Base-by-base conservation (phyloP, 2,113 vertebrate species). In the Myrmecophaga tridactyla region DNA sequence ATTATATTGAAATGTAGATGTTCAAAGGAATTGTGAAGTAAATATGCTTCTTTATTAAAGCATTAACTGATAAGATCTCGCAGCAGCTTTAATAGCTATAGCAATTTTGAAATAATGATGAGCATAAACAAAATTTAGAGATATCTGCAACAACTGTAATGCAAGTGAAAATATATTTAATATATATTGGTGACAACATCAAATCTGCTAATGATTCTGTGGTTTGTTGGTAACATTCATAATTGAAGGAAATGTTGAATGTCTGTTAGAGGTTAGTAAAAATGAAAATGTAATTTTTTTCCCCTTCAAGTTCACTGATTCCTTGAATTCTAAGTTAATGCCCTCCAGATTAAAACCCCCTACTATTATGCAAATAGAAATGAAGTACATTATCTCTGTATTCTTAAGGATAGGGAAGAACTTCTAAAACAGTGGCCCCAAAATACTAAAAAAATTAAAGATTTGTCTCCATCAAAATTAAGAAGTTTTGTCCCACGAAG, bases 71-170 rank as follows among this genome's bases (percentile, higher is more conserved):
- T 88, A 72, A 91, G 62, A 65, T 83, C 36, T 76, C 56, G 41
- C 43, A 46, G 77, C 62, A 76, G 60, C 87, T 56, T 46, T 81
- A 31, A 41, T 70, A 65, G 41, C 43, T 20, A 43, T 8, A 69
- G 46, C 72, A 94, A 73, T 73, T 91, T 88, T 69, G 62, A 92
- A 88, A 81, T 34, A 53, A 84, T 36, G 65, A 84, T 36, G 65
- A 43, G 23, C 39, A 53, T 29, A 73, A 95, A 56, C 53, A 87
- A 91, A 84, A 75, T 80, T 84, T 43, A 75, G 56, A 78, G 46
- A 21, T 39, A 43, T 34, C 29, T 51, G 7, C 34, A 82, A 46
- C 12, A 84, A 83, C 29, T 69, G 4, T 88, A 84, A 75, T 27
- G 1, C 58, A 80, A 80, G 15, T 85, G n/a, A 75, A 69, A 90